Evolutionary conservation across 2,888 invertebrate species (phyloP).

Genomic region (Hemicrepidius hirtus): DNA sequence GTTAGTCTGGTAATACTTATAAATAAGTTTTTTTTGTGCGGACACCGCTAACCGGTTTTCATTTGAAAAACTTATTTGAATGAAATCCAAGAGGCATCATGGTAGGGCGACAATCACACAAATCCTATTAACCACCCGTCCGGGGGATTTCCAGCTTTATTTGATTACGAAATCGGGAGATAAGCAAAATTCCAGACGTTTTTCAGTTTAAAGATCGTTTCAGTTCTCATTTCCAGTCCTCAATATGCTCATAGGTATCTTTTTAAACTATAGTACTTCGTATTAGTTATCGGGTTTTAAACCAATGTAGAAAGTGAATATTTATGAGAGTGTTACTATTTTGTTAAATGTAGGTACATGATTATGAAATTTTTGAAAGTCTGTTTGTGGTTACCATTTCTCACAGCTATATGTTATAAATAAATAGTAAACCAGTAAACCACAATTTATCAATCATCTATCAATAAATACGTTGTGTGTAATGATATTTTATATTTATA

Average conservation of each 20-base stretch:
- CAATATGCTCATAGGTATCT: slow-evolving; percentile 8
- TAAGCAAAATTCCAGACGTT: slow-evolving; percentile 44
- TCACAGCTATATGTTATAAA: not conserved
- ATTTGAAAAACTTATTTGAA: slow-evolving; percentile 34
- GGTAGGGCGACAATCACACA: slow-evolving; percentile 40
- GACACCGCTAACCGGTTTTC: slow-evolving; percentile 16
- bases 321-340: not conserved
- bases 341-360: not conserved
- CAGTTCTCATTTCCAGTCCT: slow-evolving; percentile 19
- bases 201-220: slow-evolving; percentile 25
- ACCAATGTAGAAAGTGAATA: slow-evolving; percentile 1
- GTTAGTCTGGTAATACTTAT: not conserved
- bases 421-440: too few species aligned
- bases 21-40: slow-evolving; percentile 8
- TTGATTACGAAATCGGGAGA: slow-evolving; percentile 45
- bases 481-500: too few species aligned
- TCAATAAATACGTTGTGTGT: too few species aligned
- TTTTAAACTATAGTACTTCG: slow-evolving; percentile 11
- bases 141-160: slow-evolving; percentile 36
- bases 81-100: slow-evolving; percentile 28
- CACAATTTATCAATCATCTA: too few species aligned
- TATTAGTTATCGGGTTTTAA: not conserved
- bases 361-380: slow-evolving; percentile 4
- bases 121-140: slow-evolving; percentile 32
- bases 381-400: not conserved